Percentiles rank a stretch among this genome's conserved stretches.
phyloP scores from a whole-genome alignment of 2,888 invertebrate genomes.

The Craniophora ligustri region DNA sequence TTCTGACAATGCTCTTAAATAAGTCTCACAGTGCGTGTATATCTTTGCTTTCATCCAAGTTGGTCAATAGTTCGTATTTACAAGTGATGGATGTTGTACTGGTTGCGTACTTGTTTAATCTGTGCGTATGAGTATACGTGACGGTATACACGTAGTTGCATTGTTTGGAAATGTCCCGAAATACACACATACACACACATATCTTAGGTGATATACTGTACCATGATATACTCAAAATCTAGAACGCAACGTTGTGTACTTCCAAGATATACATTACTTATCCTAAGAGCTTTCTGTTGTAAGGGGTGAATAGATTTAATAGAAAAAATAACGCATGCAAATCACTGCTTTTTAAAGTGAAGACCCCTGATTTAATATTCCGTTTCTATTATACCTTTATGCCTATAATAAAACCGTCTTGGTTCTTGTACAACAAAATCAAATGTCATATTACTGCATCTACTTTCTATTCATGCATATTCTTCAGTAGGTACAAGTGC shows the following conservation, averaged over 20 bases:
- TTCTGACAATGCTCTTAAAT: too few species aligned
- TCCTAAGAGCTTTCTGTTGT: constrained; percentile 25
- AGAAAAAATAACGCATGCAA: constrained; percentile 39
- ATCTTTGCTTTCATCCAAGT: not conserved
- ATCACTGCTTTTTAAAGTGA: constrained; percentile 28
- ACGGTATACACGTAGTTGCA: constrained; percentile 32
- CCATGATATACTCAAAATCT: constrained; percentile 7
- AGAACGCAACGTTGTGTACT: constrained; percentile 15
- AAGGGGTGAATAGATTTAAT: constrained; percentile 7
- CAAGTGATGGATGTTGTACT: constrained; percentile 2
- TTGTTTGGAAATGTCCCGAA: constrained; percentile 42
- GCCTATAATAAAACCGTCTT: constrained; percentile 34
- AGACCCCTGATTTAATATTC: constrained; percentile 29
- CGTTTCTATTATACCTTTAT: constrained; percentile 37
- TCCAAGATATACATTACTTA: constrained; percentile 1
- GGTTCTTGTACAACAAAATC: constrained; percentile 32
- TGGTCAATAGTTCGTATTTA: not conserved
- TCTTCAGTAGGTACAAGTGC: constrained; percentile 47
- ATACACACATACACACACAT: constrained; percentile 15
- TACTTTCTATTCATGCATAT: constrained; percentile 54
- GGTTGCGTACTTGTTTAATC: not conserved
- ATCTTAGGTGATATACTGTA: constrained; percentile 1
- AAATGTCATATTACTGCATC: constrained; percentile 49
- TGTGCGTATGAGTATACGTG: constrained; percentile 35
- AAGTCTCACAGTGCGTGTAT: too few species aligned